A percentile compares a stretch with the other conserved stretches of the same genome.
Conservation (phyloP, 2,888 invertebrate genomes). For the Drosophila emarginata region DNA sequence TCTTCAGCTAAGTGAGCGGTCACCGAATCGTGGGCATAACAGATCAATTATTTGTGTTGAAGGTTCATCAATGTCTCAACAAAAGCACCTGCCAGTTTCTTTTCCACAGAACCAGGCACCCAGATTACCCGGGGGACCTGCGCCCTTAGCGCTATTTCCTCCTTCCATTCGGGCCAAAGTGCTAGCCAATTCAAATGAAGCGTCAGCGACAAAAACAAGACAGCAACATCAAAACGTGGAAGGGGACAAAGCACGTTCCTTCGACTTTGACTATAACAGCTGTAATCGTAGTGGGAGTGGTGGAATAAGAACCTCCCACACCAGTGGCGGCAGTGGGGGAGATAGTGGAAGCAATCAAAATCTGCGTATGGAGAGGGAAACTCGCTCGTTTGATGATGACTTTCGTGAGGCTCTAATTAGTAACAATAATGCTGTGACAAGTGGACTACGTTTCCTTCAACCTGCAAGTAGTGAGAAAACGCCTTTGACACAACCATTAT, state of each 20-base stretch:
- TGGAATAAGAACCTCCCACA: conserved; percentile 30
- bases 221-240: conserved; percentile 65
- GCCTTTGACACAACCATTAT: conserved; percentile 13
- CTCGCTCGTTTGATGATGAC: conserved; percentile 82
- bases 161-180: conserved; percentile 75
- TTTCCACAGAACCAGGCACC: conserved; percentile 34
- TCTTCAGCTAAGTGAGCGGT: conserved; percentile 86
- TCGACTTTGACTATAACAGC: conserved; percentile 81
- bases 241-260: conserved; percentile 81
- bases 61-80: conserved; percentile 30
- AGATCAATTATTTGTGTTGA: conserved; percentile 76
- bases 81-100: conserved; percentile 15
- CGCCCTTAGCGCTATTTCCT: conserved; percentile 59
- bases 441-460: conserved; percentile 64
- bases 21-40: conserved; percentile 83
- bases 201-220: conserved; percentile 38
- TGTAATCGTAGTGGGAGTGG: conserved; percentile 56
- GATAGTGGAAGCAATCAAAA: conserved; percentile 74
- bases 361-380: conserved; percentile 80
- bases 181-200: conserved; percentile 32
- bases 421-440: conserved; percentile 58
- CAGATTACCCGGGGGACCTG: conserved; percentile 43
- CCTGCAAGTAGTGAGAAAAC: conserved; percentile 37
- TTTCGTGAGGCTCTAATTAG: conserved; percentile 76
- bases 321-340: conserved; percentile 40